Conservation (phyloP, 2,888 invertebrate species). For the Nemotelus nigrinus region DNA sequence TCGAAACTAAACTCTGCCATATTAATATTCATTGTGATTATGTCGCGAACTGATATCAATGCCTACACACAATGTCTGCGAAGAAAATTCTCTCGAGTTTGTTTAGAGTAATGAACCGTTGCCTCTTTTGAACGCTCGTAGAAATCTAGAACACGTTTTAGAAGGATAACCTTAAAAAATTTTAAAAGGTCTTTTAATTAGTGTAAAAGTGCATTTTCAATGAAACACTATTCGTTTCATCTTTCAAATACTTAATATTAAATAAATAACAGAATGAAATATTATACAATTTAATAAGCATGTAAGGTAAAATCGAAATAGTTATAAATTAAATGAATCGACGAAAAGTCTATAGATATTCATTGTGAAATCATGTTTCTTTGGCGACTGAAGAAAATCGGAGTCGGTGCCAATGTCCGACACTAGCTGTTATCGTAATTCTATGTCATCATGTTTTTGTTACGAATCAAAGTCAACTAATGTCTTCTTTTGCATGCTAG, state of each 20-base stretch:
- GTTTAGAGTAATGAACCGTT: background rate
- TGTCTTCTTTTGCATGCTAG: constrained; percentile 36
- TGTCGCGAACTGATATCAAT: too few relatives aligned
- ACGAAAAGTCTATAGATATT: constrained; percentile 22
- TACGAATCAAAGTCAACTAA: background rate
- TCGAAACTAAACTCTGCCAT: constrained; percentile 15
- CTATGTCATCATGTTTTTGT: constrained; percentile 20
- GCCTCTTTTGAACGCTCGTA: background rate
- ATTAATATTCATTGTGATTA: too few relatives aligned
- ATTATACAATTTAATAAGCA: constrained; percentile 25
- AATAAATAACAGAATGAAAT: constrained; percentile 13
- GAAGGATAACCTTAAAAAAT: background rate
- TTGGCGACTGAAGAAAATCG: constrained; percentile 3
- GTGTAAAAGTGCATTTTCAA: constrained; percentile 43
- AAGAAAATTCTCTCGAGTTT: too few relatives aligned
- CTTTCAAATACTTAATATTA: constrained; percentile 22
- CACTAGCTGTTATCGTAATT: constrained; percentile 20
- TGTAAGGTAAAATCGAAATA: constrained; percentile 21
- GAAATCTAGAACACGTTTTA: background rate
- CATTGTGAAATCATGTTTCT: constrained; percentile 4
- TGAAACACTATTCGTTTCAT: constrained; percentile 27
- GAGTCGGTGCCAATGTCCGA: constrained; percentile 11
- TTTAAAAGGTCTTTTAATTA: constrained; percentile 34
- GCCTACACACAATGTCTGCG: too few relatives aligned
- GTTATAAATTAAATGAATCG: constrained; percentile 21